Evolutionary conservation across 1,140 invertebrate species (phyloP), one percentile per base, ranked within the genome.

Genomic region (Procambarus clarkii): DNA sequence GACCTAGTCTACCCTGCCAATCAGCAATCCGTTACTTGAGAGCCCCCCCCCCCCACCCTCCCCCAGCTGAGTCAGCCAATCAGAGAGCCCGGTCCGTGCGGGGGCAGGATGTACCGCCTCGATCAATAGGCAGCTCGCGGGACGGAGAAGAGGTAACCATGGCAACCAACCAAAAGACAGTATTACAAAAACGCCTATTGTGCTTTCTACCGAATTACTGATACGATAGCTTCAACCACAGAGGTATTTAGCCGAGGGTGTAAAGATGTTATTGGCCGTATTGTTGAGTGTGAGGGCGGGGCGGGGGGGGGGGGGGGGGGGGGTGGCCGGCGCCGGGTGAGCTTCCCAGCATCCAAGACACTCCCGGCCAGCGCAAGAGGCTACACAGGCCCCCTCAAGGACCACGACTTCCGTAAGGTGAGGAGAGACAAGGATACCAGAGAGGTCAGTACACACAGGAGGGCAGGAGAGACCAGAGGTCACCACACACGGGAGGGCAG

Each of bases 41-140:
- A 48, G 77, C 77, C 34, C 34, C 34, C 34, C 34, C 34, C 34
- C 34, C 34, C n/a, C n/a, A n/a, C n/a, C n/a, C n/a, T n/a, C n/a
- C 11, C 11, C 50, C 45, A 15, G 45, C 80, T 44, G 54, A 74
- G 54, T 11, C n/a, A 18, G 80, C 80, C 80, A 82, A 82, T 82
- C 21, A 58, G 80, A 5, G 50, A 34, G 34, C n/a, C 50, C 80
- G 80, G n/a, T 60, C 11, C 80, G 44, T 44, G 80, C 54, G 50
- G 80, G 46, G 80, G 46, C 78, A 44, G 50, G 50, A 60, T 11
- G 50, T 54, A 34, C 50, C n/a, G 50, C 80, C 80, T 50, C 48
- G 80, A 82, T 82, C 80, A 82, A 82, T 82, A 82, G 80, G 18
- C n/a, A 82, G 80, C 24, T 60, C 24, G 54, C 50, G 80, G 80